A percentile compares a stretch with the other conserved stretches of the same genome.
These are phyloP conservation scores for Aspidoscelis tigris DNA, from an alignment of 2,113 vertebrate species.

Conservation along the genomic window DNA sequence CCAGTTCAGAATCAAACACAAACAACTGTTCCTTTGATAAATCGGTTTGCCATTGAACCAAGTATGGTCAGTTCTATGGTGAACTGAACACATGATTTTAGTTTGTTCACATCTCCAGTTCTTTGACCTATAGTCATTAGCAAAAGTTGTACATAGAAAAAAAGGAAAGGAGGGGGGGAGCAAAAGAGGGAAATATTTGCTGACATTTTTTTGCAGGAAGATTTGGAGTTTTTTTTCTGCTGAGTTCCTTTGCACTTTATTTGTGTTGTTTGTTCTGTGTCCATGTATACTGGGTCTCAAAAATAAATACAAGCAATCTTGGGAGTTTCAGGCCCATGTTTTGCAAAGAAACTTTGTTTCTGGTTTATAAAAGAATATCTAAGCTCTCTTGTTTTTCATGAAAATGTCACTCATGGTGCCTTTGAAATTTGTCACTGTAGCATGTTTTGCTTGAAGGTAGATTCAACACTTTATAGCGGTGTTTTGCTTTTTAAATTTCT, in stretches of 20 bases:
- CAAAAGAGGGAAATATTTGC: constrained; percentile 26
- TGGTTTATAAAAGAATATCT: constrained; percentile 82
- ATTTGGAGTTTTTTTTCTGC: not conserved
- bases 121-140: no score
- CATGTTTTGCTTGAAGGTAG: constrained; percentile 80
- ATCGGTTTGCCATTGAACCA: no score
- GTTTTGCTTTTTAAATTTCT: constrained; percentile 53
- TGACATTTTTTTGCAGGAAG: not conserved
- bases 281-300: constrained; percentile 45
- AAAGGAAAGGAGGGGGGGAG: not conserved
- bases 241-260: not conserved
- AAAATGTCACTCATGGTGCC: constrained; percentile 78
- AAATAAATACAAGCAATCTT: constrained; percentile 25
- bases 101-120: no score
- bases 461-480: constrained; percentile 76
- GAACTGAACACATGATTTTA: no score
- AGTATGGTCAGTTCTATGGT: no score
- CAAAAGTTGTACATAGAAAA: no score
- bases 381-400: constrained; percentile 77
- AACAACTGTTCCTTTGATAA: no score
- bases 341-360: constrained; percentile 64
- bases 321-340: constrained; percentile 57
- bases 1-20: no score
- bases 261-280: not conserved
- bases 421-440: constrained; percentile 84